Base-by-base conservation (phyloP, 2,797 vertebrate species). In the Pipistrellus nathusii region DNA sequence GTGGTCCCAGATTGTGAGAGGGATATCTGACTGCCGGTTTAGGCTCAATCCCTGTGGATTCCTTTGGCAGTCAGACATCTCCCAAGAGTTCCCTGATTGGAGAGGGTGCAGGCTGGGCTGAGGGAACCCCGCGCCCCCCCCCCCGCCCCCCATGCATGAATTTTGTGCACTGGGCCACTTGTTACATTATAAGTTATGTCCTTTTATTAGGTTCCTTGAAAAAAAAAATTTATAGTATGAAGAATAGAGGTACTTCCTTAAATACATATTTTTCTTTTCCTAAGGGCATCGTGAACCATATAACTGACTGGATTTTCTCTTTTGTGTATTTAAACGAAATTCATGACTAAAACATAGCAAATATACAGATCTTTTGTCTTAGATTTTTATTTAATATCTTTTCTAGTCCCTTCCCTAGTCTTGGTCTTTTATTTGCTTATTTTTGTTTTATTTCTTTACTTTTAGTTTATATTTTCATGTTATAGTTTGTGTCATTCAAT, bases 151-250 rank as follows among this genome's bases (percentile, higher is more conserved):
- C 2, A 3, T 21, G 53, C 20, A 55, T 3, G 3, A 21, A 55
- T 55, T 55, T 55, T 3, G 20, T 55, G 53, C 53, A 55, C 20
- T 55, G 20, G 20, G 53, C 20, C 20, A 21, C 53, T 55, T 8
- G 7, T 55, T 73, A 17, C 6, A 7, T 68, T 64, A 25, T 68
- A 80, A 71, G 12, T 85, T 51, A 51, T 6, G 27, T 69, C 27
- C 35, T 87, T 86, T 80, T 59, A 44, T 86, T 88, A 84, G 17
- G 17, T 17, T 84, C 15, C 30, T 71, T 91, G 41, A 30, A 69
- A 92, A 62, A 69, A 88, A 73, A 48, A 30, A 48, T 84, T 86
- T 66, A 32, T 59, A 21, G 18, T 88, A 85, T 68, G 30, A 95
- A 32, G 13, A 90, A 32, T 59, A 85, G n/a, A 83, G 21, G 3